Evolutionary conservation across 1,140 invertebrate genomes (phyloP).

Genomic region (Heliothis subflexa): DNA sequence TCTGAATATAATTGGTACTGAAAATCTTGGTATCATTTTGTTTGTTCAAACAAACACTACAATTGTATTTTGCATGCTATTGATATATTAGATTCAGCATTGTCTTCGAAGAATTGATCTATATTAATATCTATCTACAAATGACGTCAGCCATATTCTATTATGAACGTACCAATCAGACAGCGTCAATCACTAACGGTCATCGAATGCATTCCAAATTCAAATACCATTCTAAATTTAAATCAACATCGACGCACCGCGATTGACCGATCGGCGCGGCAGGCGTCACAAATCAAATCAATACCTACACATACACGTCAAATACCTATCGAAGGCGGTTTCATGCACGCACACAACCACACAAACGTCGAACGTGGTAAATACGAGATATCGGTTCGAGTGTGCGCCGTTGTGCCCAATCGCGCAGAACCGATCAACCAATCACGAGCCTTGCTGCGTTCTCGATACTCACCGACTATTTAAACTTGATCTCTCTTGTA

Average conservation of each 20-base stretch:
- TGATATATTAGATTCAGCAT: too few relatives aligned
- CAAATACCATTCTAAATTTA: conserved; percentile 49
- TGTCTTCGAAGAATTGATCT: too few relatives aligned
- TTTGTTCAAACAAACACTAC: too few relatives aligned
- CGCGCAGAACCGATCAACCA: conserved; percentile 82
- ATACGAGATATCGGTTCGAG: conserved; percentile 71
- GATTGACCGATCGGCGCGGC: conserved; percentile 43
- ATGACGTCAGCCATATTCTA: neutral
- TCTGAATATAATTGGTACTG: too few relatives aligned
- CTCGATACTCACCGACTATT: conserved; percentile 71
- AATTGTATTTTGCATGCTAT: too few relatives aligned
- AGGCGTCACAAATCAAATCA: conserved; percentile 52
- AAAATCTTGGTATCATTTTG: too few relatives aligned
- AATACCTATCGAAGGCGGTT: conserved; percentile 75
- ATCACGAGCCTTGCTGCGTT: conserved; percentile 62
- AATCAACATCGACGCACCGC: conserved; percentile 36
- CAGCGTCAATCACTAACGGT: conserved; percentile 33
- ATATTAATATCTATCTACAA: too few relatives aligned
- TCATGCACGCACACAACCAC: conserved; percentile 59
- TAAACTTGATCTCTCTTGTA: conserved; percentile 55
- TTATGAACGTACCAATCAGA: conserved; percentile 26
- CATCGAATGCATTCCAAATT: conserved; percentile 44
- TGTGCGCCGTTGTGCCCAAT: conserved; percentile 75
- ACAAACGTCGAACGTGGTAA: conserved; percentile 71
- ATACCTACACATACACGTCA: conserved; percentile 53